Percentiles rank a stretch among this genome's conserved stretches.
Evolutionary conservation across 2,113 vertebrate genomes (phyloP).

Genomic region (Gila orcuttii): DNA sequence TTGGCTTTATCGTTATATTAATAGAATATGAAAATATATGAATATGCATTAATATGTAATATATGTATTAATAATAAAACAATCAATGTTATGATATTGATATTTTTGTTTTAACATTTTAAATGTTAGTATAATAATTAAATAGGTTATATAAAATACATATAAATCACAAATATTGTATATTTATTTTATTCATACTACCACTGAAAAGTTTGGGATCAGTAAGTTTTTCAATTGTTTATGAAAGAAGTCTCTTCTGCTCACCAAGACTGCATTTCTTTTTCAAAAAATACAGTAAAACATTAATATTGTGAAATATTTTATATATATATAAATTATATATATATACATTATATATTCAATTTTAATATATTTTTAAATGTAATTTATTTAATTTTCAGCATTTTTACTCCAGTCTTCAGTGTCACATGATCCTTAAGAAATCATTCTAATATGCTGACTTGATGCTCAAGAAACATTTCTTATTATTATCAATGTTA

Average conservation of each 20-base stretch:
- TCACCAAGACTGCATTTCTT: background rate
- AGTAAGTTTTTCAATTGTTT: background rate
- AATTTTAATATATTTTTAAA: background rate
- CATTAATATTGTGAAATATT: background rate
- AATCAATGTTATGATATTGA: background rate
- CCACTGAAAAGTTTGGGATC: background rate
- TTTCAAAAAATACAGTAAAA: background rate
- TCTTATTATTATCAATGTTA: background rate
- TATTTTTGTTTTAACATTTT: background rate
- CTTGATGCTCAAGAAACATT: background rate
- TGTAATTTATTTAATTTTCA: too few species aligned
- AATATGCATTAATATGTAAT: background rate
- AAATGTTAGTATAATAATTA: background rate
- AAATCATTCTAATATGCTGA: background rate
- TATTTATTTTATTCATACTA: background rate
- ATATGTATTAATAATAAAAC: background rate
- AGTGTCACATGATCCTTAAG: background rate
- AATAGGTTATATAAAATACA: background rate
- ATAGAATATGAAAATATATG: background rate
- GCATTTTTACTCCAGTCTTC: background rate
- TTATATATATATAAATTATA: too few species aligned
- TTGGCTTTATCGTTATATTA: background rate
- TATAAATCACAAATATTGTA: background rate
- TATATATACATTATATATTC: too few species aligned
- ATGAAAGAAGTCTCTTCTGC: background rate